phyloP scores from a whole-genome alignment of 2,113 vertebrate genomes.

The Mastomys coucha region DNA sequence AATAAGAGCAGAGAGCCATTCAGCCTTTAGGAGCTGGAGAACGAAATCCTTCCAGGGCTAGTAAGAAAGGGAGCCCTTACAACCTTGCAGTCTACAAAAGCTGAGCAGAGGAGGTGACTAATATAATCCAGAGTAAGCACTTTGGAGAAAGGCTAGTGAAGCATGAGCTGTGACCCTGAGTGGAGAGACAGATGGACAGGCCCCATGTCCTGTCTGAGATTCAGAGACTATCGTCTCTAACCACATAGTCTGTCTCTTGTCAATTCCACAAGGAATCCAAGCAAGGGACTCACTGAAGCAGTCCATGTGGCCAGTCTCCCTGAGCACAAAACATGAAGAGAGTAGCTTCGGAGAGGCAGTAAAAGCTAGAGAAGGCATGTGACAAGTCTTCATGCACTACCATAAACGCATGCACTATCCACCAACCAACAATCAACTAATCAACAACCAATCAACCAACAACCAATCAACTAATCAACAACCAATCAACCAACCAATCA shows the following conservation, averaged over 20 bases:
- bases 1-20: background rate
- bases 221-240: background rate
- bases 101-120: background rate
- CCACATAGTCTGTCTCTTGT: background rate
- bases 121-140: background rate
- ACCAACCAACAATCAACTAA: too few species aligned
- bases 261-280: background rate
- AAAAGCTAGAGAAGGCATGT: background rate
- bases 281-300: background rate
- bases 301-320: background rate
- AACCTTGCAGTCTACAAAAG: background rate
- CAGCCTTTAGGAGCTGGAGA: background rate
- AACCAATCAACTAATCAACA: too few species aligned
- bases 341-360: background rate
- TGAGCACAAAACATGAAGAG: background rate
- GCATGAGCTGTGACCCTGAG: background rate
- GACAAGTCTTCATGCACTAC: background rate
- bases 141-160: background rate
- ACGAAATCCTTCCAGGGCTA: background rate
- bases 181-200: background rate
- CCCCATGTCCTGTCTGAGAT: background rate
- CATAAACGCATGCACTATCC: too few species aligned
- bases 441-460: too few species aligned
- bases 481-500: too few species aligned
- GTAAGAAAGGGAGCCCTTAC: background rate